Conservation (phyloP, 2,888 invertebrate genomes). For the Tetranychus piercei region DNA sequence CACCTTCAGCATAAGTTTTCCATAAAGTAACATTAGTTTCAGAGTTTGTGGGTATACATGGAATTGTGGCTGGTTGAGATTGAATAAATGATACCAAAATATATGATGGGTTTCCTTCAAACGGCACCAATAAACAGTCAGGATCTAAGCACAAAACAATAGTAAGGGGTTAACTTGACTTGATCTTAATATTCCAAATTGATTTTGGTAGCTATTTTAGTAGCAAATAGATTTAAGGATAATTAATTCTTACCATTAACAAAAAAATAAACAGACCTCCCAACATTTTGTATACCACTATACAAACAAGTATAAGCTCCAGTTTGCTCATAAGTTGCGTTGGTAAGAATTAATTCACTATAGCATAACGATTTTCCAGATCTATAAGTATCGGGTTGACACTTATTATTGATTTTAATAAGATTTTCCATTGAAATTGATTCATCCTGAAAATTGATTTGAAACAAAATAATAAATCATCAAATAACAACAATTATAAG, state of each 20-base stretch:
- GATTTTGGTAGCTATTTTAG: background rate
- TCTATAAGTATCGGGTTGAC: background rate
- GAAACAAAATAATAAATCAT: background rate
- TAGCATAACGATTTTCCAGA: constrained; percentile 6
- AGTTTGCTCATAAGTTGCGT: constrained; percentile 21
- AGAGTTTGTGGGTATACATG: constrained; percentile 24
- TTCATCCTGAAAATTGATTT: background rate
- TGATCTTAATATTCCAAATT: too few relatives aligned
- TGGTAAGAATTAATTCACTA: constrained; percentile 16
- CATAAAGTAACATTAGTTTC: constrained; percentile 19
- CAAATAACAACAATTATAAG: background rate
- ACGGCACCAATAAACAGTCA: constrained; percentile 21
- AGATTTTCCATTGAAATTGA: background rate
- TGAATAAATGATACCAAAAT: constrained; percentile 18
- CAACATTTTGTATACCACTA: constrained; percentile 1
- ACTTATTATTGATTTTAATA: background rate
- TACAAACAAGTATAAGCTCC: constrained; percentile 23
- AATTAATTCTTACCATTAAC: constrained; percentile 21
- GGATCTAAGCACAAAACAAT: constrained; percentile 17
- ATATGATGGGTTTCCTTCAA: constrained; percentile 15
- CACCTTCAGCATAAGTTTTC: background rate
- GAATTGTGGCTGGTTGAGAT: constrained; percentile 21
- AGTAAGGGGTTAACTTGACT: too few relatives aligned
- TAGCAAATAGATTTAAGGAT: background rate
- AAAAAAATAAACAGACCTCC: constrained; percentile 21